phyloP scores from a whole-genome alignment of 2,888 invertebrate species.

The Ormyrus labotus region DNA sequence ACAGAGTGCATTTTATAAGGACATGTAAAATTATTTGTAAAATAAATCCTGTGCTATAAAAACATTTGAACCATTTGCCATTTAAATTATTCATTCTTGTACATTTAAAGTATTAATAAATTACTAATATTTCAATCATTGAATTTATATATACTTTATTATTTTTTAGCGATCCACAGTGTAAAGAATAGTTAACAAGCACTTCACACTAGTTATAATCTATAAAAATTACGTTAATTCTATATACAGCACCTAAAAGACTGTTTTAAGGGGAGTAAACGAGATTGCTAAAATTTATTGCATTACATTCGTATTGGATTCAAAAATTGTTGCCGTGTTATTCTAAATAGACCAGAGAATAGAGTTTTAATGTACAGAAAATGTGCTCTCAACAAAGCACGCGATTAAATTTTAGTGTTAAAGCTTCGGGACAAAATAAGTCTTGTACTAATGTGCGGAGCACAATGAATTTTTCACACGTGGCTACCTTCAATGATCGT shows the following conservation, averaged over 20 bases:
- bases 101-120: conserved; percentile 46
- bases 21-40: conserved; percentile 52
- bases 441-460: conserved; percentile 22
- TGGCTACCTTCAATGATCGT: conserved; percentile 17
- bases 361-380: conserved; percentile 39
- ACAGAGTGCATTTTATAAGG: conserved; percentile 50
- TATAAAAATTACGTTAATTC: conserved; percentile 1
- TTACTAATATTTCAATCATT: conserved; percentile 31
- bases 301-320: conserved; percentile 3
- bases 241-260: conserved; percentile 28
- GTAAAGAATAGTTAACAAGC: conserved; percentile 26
- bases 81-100: conserved; percentile 41
- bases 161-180: conserved; percentile 22
- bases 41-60: conserved; percentile 45
- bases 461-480: conserved; percentile 23
- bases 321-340: conserved; percentile 40
- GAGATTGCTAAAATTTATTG: conserved; percentile 19
- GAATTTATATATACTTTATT: conserved; percentile 5
- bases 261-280: neutral
- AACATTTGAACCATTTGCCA: neutral
- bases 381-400: neutral
- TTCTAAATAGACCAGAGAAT: conserved; percentile 44
- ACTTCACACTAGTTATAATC: conserved; percentile 26
- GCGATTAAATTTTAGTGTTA: conserved; percentile 17
- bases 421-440: conserved; percentile 1